Evolutionary conservation across 2,888 invertebrate genomes (phyloP), one percentile per base, ranked within the genome.

Genomic region (Encarsia formosa): DNA sequence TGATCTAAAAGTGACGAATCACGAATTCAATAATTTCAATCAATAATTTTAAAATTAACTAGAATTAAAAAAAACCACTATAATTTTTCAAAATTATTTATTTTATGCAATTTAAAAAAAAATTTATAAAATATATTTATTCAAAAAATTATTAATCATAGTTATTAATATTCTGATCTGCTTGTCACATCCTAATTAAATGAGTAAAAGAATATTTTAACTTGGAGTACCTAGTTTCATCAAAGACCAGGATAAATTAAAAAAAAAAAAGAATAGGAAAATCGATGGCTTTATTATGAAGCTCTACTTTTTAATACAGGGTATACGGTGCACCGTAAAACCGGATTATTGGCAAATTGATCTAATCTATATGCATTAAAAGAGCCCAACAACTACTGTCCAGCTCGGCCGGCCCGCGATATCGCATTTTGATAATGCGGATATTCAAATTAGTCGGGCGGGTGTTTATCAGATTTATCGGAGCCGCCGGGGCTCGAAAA

Each of bases 301-400:
- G 26, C 6, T 26, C 8, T 11, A 42, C 37, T 32, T 44, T 49
- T 38, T 23, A 3, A 34, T 15, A 20, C 11, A 6, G 57, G 54
- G 52, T 47, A 57, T 44, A 52, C 5, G 32, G 31, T 42, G 43
- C 54, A 44, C 50, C 54, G 56, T 56, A 61, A 65, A 69, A 68
- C 66, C 67, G 65, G 68, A 67, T 71, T 68, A 71, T 69, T 70
- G 69, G 67, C 68, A 69, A 55, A 70, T 71, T 70, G 67, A 71
- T 69, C 69, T 70, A 70, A 71, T 71, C 71, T 70, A 66, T 71
- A 71, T 70, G 71, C 69, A 69, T 69, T 70, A 68, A 68, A 69
- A 68, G n/a, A n/a, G 65, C 68, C 59, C 63, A 68, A 65, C 63
- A 61, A 11, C n/a, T 65, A 65, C n/a, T 65, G 65, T 64, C 63